Evolutionary conservation across 1,140 invertebrate genomes (phyloP).

Genomic region (Nasonia giraulti): DNA sequence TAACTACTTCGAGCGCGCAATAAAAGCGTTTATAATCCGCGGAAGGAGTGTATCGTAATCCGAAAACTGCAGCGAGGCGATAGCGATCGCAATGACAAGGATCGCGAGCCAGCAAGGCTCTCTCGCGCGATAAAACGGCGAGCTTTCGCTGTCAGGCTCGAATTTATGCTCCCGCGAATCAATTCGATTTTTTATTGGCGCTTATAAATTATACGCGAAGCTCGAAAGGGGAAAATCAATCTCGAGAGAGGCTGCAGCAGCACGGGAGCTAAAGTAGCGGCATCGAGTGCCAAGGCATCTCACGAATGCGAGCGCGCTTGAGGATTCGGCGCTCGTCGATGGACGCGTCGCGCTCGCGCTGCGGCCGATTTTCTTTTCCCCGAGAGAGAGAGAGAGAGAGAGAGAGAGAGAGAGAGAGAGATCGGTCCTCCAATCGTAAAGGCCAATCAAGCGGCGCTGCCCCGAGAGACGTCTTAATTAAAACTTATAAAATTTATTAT

Average conservation of each 20-base stretch:
- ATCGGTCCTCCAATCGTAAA: slow-evolving; percentile 28
- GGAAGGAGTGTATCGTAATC: background rate
- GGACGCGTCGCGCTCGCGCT: slow-evolving; percentile 53
- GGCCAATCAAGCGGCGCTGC: slow-evolving; percentile 15
- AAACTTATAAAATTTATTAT: slow-evolving; percentile 45
- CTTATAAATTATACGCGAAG: slow-evolving; percentile 21
- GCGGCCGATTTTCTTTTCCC: slow-evolving; percentile 25
- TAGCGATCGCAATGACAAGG: background rate
- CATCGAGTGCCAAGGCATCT: slow-evolving; percentile 63
- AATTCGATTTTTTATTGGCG: slow-evolving; percentile 20
- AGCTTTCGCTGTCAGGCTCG: background rate
- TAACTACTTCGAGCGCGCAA: background rate
- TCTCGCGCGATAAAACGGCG: background rate
- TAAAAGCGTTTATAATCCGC: background rate
- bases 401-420: background rate
- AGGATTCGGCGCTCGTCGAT: slow-evolving; percentile 60
- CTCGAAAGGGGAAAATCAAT: slow-evolving; percentile 29
- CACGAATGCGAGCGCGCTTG: slow-evolving; percentile 63
- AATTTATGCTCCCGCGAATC: slow-evolving; percentile 10
- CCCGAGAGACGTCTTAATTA: slow-evolving; percentile 48
- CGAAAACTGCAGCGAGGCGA: background rate
- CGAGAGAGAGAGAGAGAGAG: too few relatives aligned
- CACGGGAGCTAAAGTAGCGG: background rate
- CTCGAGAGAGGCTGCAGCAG: background rate
- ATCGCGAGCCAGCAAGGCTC: background rate